Evolutionary conservation across 2,888 invertebrate species (phyloP).

Genomic region (Eurytoma californica): DNA sequence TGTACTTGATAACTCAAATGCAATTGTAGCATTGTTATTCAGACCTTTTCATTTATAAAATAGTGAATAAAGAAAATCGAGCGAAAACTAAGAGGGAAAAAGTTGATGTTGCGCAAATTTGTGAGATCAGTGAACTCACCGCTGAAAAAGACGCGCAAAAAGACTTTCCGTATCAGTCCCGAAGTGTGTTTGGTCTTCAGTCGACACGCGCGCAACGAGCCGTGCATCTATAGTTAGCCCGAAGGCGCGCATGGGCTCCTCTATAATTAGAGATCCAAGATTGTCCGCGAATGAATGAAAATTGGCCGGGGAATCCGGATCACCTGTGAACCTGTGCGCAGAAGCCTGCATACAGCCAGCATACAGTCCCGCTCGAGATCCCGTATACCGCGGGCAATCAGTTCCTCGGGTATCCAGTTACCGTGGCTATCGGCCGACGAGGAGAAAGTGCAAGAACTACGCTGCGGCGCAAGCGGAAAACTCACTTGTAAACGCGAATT

Average conservation of each 20-base stretch:
- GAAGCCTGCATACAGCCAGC: not conserved
- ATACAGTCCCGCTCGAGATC: not conserved
- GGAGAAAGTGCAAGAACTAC: conserved; percentile 36
- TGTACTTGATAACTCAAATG: too few species aligned
- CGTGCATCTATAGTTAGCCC: conserved; percentile 5
- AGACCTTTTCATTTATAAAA: too few species aligned
- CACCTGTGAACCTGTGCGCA: not conserved
- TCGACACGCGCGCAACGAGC: not conserved
- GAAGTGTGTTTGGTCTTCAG: conserved; percentile 12
- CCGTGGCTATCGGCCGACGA: not conserved
- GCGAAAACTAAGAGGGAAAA: too few species aligned
- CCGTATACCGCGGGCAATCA: not conserved
- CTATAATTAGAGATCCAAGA: conserved; percentile 41
- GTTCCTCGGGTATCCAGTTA: not conserved
- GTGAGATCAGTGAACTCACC: not conserved
- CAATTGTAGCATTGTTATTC: too few species aligned
- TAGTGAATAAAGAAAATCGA: too few species aligned
- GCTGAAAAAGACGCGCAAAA: not conserved
- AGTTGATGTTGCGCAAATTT: not conserved
- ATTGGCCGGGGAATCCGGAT: conserved; percentile 18
- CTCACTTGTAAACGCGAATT: too few species aligned
- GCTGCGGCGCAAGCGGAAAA: not conserved
- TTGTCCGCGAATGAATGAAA: conserved; percentile 38
- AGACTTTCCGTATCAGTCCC: not conserved
- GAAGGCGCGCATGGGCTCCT: conserved; percentile 14